Base-by-base conservation (phyloP, 92 coral and sea anemone genomes). In the Hydrozoanthus gracilis region DNA sequence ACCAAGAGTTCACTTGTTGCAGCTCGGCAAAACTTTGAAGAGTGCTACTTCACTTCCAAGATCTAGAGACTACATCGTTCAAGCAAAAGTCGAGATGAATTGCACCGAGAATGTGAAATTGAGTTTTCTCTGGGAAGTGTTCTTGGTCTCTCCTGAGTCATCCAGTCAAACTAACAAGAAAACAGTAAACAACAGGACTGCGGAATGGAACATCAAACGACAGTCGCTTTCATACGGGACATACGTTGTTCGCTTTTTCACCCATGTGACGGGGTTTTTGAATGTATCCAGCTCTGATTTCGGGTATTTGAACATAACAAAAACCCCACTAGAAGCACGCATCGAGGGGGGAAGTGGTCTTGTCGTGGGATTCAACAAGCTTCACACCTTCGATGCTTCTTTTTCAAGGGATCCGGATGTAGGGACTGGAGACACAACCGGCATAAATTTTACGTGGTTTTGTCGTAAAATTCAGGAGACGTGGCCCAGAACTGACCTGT, bases 41-140 rank as follows among this genome's bases (percentile, higher is more conserved):
- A 65, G 44, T 35, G 74, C 85, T 2, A 80, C 72, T 4, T 3
- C 58, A 16, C 74, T 94, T 5, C 87, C 61, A 7, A 90, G 95
- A 17, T 92, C 98, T 4, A 79, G 82, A 74, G 84, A 83, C 44
- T 76, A 86, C 82, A 94, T 90, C 78, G 64, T 88, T 1, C 98
- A 94, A 78, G 83, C 95, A 6, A 69, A 27, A 15, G 86, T 76
- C 58, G 50, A 45, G 54, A 86, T 49, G 10, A 80, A 86, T 27
- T 86, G 89, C 44, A 72, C 62, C 4, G 77, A 71, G 5, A 49
- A 80, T 35, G 51, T 80, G 46, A 71, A 64, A 66, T 14, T 80
- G 65, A 56, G 49, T 14, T 86, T 86, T 71, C 76, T 76, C 17
- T 86, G 89, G 89, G 66, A 64, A 66, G 89, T 77, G 35, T 14